Percentiles rank a stretch among this genome's conserved stretches.
These are phyloP conservation scores for Lycophotia porphyrea DNA, from an alignment of 2,888 invertebrate species.

Conservation along the genomic window DNA sequence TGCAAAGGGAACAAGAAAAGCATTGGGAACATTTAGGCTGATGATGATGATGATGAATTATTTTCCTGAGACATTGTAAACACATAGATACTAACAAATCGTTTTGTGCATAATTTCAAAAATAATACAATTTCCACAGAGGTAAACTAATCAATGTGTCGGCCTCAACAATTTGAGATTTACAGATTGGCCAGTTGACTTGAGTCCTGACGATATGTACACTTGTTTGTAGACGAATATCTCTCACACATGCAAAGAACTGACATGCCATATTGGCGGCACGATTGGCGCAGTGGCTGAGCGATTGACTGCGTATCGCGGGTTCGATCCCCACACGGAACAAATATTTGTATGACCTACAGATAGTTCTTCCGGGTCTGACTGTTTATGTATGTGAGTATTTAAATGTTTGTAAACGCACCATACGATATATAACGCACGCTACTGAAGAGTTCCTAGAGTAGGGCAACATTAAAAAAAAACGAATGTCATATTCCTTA, in stretches of 20 bases:
- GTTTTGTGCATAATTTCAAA: too few relatives aligned
- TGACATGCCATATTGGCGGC: background rate
- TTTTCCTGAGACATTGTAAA: too few relatives aligned
- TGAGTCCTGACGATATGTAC: too few relatives aligned
- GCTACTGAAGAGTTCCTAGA: background rate
- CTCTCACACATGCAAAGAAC: too few relatives aligned
- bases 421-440: background rate
- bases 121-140: too few relatives aligned
- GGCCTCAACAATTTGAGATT: too few relatives aligned
- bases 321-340: background rate
- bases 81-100: too few relatives aligned
- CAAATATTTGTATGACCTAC: background rate
- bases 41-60: too few relatives aligned
- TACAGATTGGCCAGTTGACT: too few relatives aligned
- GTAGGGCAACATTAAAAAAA: background rate
- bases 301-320: background rate
- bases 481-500: background rate
- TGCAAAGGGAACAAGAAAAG: too few relatives aligned
- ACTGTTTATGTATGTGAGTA: background rate
- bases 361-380: background rate
- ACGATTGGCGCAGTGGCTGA: background rate
- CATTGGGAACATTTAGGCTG: too few relatives aligned
- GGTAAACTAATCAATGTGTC: too few relatives aligned
- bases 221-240: background rate
- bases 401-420: background rate